phyloP scores from a whole-genome alignment of 2,888 invertebrate species.

The Epirrita christyi region DNA sequence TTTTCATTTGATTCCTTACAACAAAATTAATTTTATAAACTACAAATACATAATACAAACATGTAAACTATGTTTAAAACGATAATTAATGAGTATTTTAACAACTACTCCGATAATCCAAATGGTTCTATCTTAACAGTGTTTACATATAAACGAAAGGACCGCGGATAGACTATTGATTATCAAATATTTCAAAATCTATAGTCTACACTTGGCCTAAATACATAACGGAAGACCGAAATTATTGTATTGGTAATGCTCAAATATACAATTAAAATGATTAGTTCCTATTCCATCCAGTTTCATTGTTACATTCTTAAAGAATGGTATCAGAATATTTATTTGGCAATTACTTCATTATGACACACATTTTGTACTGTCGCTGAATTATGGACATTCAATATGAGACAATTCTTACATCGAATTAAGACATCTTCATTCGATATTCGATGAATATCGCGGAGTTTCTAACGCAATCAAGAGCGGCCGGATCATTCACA shows the following conservation, averaged over 20 bases:
- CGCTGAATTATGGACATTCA: slow-evolving; percentile 5
- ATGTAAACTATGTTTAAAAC: slow-evolving; percentile 20
- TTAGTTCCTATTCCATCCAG: not conserved
- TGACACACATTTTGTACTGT: slow-evolving; percentile 20
- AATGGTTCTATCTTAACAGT: no score
- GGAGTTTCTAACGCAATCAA: no score
- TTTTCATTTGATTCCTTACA: slow-evolving; percentile 44
- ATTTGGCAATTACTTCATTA: slow-evolving; percentile 22
- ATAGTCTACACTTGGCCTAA: slow-evolving; percentile 18
- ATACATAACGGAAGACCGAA: slow-evolving; percentile 50
- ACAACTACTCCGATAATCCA: slow-evolving; percentile 32
- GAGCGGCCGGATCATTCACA: no score
- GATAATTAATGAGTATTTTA: slow-evolving; percentile 41
- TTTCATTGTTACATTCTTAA: slow-evolving; percentile 1
- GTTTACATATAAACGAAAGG: no score
- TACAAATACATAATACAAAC: slow-evolving; percentile 32
- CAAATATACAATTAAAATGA: slow-evolving; percentile 1
- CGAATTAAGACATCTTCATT: not conserved
- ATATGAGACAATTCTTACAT: slow-evolving; percentile 7
- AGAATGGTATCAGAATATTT: no score
- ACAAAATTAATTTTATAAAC: slow-evolving; percentile 43
- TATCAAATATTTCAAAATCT: no score
- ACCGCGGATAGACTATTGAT: no score
- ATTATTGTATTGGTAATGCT: slow-evolving; percentile 49
- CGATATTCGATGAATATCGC: slow-evolving; percentile 5